Evolutionary conservation across 2,113 vertebrate genomes (phyloP).

Genomic region (Holacanthus passer): DNA sequence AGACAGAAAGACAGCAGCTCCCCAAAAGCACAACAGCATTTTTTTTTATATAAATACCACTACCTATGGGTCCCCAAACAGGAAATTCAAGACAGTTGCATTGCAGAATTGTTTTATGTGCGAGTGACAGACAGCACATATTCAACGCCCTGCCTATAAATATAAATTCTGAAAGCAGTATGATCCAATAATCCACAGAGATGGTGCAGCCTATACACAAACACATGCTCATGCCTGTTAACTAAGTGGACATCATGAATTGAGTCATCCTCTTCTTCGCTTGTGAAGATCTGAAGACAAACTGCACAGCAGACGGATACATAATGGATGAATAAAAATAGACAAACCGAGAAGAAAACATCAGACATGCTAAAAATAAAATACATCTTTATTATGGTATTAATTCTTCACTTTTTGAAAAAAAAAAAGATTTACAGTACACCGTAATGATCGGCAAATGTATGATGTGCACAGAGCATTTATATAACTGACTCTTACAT

Average conservation of each 20-base stretch:
- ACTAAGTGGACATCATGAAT: not conserved
- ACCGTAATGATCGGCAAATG: constrained; percentile 47
- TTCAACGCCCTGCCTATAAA: not conserved
- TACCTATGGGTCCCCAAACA: constrained; percentile 12
- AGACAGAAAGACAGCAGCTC: not conserved
- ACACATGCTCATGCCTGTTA: not conserved
- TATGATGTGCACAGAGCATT: constrained; percentile 52
- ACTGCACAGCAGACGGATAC: constrained; percentile 16
- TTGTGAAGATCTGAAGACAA: constrained; percentile 22
- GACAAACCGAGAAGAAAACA: constrained; percentile 2
- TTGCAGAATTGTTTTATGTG: not conserved
- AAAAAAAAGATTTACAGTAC: constrained; percentile 72
- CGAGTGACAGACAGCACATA: not conserved
- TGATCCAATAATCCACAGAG: not conserved
- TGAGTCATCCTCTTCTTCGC: not conserved
- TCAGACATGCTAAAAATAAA: constrained; percentile 79
- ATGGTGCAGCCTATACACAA: not conserved
- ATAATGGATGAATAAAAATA: constrained; percentile 42
- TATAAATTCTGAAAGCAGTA: constrained; percentile 1
- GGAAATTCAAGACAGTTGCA: constrained; percentile 31
- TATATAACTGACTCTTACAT: constrained; percentile 44
- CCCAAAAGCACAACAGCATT: too few species aligned
- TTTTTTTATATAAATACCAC: too few species aligned
- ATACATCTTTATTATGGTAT: constrained; percentile 82
- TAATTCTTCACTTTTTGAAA: constrained; percentile 73